These are phyloP conservation scores for Synanthedon tipuliformis DNA, from an alignment of 2,888 invertebrate species.

Conservation along the genomic window DNA sequence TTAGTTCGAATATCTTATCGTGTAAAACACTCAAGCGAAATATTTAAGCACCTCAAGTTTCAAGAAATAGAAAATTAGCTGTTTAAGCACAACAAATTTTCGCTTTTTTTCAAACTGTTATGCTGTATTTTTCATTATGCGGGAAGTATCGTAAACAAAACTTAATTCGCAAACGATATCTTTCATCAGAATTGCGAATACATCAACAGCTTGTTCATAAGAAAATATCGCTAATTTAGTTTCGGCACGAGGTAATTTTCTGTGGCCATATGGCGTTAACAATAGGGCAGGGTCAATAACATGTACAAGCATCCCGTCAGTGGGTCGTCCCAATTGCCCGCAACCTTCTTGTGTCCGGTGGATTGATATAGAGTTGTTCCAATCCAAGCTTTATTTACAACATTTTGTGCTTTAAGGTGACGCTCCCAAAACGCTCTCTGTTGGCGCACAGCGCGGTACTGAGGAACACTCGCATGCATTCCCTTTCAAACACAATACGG, in stretches of 20 bases:
- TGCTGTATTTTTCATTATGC: background rate
- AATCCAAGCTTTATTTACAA: background rate
- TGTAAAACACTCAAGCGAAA: background rate
- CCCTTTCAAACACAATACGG: no score
- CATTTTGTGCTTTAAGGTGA: no score
- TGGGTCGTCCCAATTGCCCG: conserved; percentile 54
- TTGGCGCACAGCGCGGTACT: no score
- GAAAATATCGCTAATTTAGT: conserved; percentile 36
- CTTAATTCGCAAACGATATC: conserved; percentile 1
- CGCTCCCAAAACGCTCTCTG: no score
- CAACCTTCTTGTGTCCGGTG: conserved; percentile 35
- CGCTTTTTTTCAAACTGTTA: no score
- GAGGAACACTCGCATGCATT: no score
- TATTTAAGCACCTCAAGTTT: background rate
- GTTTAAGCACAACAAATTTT: no score
- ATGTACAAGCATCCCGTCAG: conserved; percentile 51
- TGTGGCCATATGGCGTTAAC: conserved; percentile 57
- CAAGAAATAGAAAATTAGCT: background rate
- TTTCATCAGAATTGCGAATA: conserved; percentile 11
- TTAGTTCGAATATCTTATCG: background rate
- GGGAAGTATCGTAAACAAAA: background rate
- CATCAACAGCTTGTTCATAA: background rate
- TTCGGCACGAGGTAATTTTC: conserved; percentile 35
- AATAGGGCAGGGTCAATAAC: conserved; percentile 66
- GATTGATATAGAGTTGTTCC: conserved; percentile 35